phyloP scores from a whole-genome alignment of 2,797 vertebrate genomes.

The Petrocephalus sullivani region DNA sequence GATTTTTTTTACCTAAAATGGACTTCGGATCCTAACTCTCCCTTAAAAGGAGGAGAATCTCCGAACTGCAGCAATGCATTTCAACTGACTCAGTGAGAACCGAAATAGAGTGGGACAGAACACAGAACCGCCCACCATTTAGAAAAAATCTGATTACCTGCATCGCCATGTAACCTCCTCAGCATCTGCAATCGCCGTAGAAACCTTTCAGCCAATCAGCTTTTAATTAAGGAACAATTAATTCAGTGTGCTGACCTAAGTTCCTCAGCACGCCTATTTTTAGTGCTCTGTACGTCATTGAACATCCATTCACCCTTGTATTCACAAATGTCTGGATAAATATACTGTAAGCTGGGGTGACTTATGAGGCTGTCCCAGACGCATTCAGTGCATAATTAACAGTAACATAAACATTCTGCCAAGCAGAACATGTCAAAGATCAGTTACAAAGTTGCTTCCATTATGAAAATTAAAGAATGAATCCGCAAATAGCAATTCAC shows the following conservation, averaged over 20 bases:
- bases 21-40: not conserved
- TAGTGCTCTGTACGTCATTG: not conserved
- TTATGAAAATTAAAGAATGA: not conserved
- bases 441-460: not conserved
- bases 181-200: not conserved
- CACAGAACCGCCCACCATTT: not conserved
- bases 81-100: not conserved
- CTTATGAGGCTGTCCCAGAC: not conserved
- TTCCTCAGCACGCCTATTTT: not conserved
- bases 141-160: not conserved
- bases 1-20: not conserved
- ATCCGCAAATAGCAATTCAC: not conserved
- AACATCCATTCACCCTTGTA: not conserved
- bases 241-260: not conserved
- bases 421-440: not conserved
- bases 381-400: not conserved
- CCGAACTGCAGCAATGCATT: not conserved
- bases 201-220: not conserved
- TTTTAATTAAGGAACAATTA: conserved; percentile 2
- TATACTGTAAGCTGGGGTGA: not conserved
- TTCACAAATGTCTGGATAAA: not conserved
- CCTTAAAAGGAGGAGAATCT: not conserved
- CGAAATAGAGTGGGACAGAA: not conserved
- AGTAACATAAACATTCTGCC: not conserved
- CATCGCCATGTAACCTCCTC: not conserved